These are phyloP conservation scores for Latrodectus geometricus DNA, from an alignment of 1,140 invertebrate genomes.

Conservation along the genomic window DNA sequence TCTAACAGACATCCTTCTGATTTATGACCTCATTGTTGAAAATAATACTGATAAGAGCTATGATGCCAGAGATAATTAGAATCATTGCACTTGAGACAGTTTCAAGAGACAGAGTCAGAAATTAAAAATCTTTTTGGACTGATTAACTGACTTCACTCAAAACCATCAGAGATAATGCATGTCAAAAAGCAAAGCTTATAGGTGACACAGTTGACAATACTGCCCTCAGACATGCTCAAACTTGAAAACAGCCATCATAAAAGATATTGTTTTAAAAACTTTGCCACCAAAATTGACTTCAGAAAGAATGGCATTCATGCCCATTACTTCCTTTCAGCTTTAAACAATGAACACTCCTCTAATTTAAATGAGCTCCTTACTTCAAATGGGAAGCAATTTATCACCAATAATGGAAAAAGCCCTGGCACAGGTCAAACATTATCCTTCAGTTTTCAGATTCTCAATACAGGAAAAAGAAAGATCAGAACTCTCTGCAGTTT, in stretches of 20 bases:
- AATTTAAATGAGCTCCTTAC: neutral
- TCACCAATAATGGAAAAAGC: neutral
- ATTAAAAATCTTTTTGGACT: too few species aligned
- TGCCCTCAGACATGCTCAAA: neutral
- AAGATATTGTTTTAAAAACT: constrained; percentile 32
- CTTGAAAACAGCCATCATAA: constrained; percentile 3
- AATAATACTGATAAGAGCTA: constrained; percentile 5
- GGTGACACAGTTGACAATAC: neutral
- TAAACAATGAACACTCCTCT: neutral
- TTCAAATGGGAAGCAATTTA: neutral
- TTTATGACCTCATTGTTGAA: neutral
- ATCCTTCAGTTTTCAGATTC: constrained; percentile 3
- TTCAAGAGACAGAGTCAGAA: too few species aligned
- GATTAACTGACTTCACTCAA: too few species aligned
- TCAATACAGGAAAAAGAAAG: neutral
- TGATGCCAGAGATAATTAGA: constrained; percentile 16
- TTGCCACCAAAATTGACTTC: constrained; percentile 7
- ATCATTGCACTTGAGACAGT: too few species aligned
- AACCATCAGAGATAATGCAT: too few species aligned
- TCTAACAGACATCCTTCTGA: constrained; percentile 5
- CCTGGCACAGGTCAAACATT: constrained; percentile 1
- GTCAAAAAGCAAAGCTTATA: too few species aligned
- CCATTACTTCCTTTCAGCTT: neutral
- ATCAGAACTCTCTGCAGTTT: neutral
- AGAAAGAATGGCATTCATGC: constrained; percentile 10